Percentiles rank a stretch among this genome's conserved stretches.
Evolutionary conservation across 2,113 vertebrate genomes (phyloP).

Genomic region (Baryphthengus martii): DNA sequence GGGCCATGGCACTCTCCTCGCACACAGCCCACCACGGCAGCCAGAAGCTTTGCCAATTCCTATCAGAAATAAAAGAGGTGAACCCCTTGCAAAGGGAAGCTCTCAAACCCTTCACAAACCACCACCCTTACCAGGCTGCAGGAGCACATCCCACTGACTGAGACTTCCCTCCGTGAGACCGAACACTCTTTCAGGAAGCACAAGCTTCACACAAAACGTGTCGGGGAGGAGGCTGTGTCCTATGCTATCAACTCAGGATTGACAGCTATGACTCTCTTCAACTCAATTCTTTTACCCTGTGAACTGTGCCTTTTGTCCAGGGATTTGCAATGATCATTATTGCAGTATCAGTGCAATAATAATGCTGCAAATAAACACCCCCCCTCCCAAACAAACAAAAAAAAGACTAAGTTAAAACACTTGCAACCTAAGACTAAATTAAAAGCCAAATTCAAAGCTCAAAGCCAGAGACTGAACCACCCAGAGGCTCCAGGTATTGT

Average conservation of each 20-base stretch:
- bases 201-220: neutral
- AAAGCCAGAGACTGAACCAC: neutral
- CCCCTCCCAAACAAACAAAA: neutral
- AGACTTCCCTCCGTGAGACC: neutral
- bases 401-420: neutral
- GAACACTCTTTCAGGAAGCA: neutral
- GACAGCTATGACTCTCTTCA: neutral
- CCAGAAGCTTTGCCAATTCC: neutral
- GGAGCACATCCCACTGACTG: neutral
- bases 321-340: neutral
- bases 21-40: fast-evolving
- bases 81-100: neutral
- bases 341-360: neutral
- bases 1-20: neutral
- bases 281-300: neutral
- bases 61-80: neutral
- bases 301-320: neutral
- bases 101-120: neutral
- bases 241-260: neutral
- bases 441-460: neutral
- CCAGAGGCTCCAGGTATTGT: neutral
- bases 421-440: neutral
- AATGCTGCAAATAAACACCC: neutral
- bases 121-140: neutral
- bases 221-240: fast-evolving